Evolutionary conservation across 2,797 vertebrate genomes (phyloP), one percentile per base, ranked within the genome.

Genomic region (Fratercula arctica): DNA sequence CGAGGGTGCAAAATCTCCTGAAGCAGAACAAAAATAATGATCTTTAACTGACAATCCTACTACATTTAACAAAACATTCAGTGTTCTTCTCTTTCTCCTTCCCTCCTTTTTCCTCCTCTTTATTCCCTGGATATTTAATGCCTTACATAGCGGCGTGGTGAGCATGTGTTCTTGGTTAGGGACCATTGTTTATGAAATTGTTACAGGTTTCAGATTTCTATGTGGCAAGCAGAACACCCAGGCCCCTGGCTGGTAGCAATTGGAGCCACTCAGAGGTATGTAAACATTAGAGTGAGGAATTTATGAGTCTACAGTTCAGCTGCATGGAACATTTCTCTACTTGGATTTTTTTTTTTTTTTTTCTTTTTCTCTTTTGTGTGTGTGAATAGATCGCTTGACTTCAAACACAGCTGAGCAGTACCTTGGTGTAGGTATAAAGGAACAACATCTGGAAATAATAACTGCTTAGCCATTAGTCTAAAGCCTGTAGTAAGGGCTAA

Each of bases 151-250:
- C 92, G 69, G 78, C 29, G 21, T 87, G 60, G 86, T 92, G 92
- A 95, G 56, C 97, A 97, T 95, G 68, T 98, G 97, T 92, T 98
- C 61, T 93, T 97, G 79, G 66, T 98, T 98, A 98, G 83, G 70
- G 66, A 90, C 51, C 94, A 97, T 92, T 97, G 95, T 97, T 98
- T 97, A 92, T 83, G 93, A 96, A 97, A 95, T 97, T 96, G 89
- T 89, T 97, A 75, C 84, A 91, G 93, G 79, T 97, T 97, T 98
- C 88, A 95, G 95, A 95, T 97, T 96, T 96, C 97, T 97, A 54
- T 88, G 90, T 93, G 91, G 75, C 84, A 95, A 97, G 91, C 89
- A 75, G 81, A 89, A 96, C 93, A 95, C 46, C 79, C 85, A 83
- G 80, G 70, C 70, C 72, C 79, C 87, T 96, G 85, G 80, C 87